These are phyloP conservation scores for Drosophila orosa DNA, from an alignment of 1,140 invertebrate species.

Conservation along the genomic window DNA sequence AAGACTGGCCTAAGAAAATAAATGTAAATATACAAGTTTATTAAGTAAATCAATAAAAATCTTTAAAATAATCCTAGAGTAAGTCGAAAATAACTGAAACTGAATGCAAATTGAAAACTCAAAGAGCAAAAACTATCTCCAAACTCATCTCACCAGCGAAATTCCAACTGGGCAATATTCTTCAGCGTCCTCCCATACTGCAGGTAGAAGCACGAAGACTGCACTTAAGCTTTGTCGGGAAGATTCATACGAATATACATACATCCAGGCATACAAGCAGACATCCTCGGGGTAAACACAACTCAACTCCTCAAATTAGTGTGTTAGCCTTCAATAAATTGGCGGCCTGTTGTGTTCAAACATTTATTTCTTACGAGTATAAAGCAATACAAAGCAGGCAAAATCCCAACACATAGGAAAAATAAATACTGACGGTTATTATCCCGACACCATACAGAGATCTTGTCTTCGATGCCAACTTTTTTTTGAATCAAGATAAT, in stretches of 20 bases:
- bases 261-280: conserved; percentile 39
- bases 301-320: conserved; percentile 78
- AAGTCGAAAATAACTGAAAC: neutral
- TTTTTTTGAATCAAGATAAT: conserved; percentile 56
- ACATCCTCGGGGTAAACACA: conserved; percentile 76
- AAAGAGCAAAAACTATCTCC: neutral
- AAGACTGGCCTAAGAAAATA: neutral
- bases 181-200: conserved; percentile 32
- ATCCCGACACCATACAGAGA: conserved; percentile 58
- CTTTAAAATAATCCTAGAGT: neutral
- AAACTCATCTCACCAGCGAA: conserved; percentile 18
- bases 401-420: conserved; percentile 62
- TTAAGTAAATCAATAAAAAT: neutral
- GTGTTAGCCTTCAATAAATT: conserved; percentile 79
- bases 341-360: conserved; percentile 78
- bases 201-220: conserved; percentile 58
- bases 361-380: conserved; percentile 69
- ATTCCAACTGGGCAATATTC: conserved; percentile 60
- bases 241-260: conserved; percentile 35
- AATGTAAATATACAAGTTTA: rapidly evolving
- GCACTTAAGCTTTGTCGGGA: conserved; percentile 56
- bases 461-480: conserved; percentile 49
- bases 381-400: conserved; percentile 64
- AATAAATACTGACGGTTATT: conserved; percentile 65
- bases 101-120: neutral